Base-by-base conservation (phyloP, 2,113 vertebrate species). In the Cynoglossus semilaevis region DNA sequence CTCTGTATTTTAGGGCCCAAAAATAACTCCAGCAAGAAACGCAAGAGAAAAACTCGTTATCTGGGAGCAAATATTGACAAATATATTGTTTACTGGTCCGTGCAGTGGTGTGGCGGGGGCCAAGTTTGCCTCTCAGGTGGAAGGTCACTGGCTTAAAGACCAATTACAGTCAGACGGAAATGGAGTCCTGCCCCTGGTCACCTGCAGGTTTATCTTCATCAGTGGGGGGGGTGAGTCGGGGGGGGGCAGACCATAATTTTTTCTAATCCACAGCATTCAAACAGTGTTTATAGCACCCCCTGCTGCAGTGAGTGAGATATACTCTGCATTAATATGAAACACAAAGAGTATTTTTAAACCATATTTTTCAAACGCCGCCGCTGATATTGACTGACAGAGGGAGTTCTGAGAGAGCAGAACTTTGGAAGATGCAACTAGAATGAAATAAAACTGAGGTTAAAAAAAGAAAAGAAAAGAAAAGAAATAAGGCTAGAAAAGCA, bases 371-470 rank as follows among this genome's bases (percentile, higher is more conserved):
- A 60, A 50, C 40, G 35, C 60, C 16, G 59, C 37, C n/a, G 75
- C 70, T 66, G 35, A 72, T 65, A 83, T 79, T 71, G 75, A 76
- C 58, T 15, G 48, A 19, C 63, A 35, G 59, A 67, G 60, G 63
- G 58, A 12, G 44, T 6, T 54, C 8, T n/a, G 17, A 15, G 40
- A 29, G 18, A 1, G 13, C 34, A 36, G 55, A 8, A 0, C 13
- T 34, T 22, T 41, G 57, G 70, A 64, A 74, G 69, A 61, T 68
- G 67, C 61, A 68, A 58, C 57, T 52, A 66, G 59, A 70, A 75
- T 51, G 58, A 68, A 80, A 83, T 83, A 68, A 79, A 71, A 47
- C 16, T 43, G 43, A 15, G 38, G 59, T 59, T 53, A 72, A 70
- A 79, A 80, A 64, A 49, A 59, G 65, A 63, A 67, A 40, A 47